Base-by-base conservation (phyloP, 2,888 invertebrate genomes). In the Andrena chrysosceles region DNA sequence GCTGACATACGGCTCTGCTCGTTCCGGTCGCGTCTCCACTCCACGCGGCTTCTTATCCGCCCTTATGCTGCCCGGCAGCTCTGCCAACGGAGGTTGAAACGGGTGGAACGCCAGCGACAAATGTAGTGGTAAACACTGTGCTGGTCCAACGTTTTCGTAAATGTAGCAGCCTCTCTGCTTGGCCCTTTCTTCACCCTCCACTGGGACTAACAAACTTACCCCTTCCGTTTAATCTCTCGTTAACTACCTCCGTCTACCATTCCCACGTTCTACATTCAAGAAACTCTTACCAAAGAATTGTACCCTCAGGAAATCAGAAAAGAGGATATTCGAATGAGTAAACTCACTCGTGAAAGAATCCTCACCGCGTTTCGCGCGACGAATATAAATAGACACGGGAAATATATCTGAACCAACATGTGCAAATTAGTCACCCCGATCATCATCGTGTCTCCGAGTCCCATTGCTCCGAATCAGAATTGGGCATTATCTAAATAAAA, bases 81-180 rank as follows among this genome's bases (percentile, higher is more conserved):
- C 31, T 62, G 59, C 54, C 60, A 8, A 5, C 5, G 10, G 23
- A n/a, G 54, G 26, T 52, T 52, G 23, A 52, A 71, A 62, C 8
- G 20, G 42, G 33, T 42, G 26, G 10, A 16, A 63, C 20, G 54
- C 23, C 2, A 73, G 52, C 31, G 60, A 54, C 64, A 35, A 59
- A 26, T 20, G 31, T 31, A 33, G 31, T 31, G 20, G 62, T 73
- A 73, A 81, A 73, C 64, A 72, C 4, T 31, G 66, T 48, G 16
- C 20, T 23, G 8, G 33, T 31, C 35, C 13, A 42, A 42, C 26
- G 8, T 76, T 16, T 42, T 42, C 42, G 16, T 48, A 35, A 62
- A 8, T 4, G 29, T 10, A 35, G 23, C 29, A n/a, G 54, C n/a
- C 33, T 60, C 63, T 8, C 42, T 54, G 48, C 29, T 67, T 35